phyloP scores from a whole-genome alignment of 2,888 invertebrate genomes.

The Clusia tigrina region DNA sequence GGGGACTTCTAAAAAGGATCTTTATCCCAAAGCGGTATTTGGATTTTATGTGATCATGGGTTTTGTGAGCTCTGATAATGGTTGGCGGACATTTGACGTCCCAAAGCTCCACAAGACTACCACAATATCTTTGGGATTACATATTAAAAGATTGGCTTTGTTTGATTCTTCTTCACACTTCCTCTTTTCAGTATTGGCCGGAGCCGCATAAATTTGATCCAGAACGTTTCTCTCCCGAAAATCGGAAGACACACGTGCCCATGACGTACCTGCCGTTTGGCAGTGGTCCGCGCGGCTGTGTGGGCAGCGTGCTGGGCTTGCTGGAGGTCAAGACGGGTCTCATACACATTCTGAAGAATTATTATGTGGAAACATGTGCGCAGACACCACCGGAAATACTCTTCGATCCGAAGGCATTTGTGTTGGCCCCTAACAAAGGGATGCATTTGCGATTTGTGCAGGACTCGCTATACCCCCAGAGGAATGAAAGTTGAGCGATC shows the following conservation, averaged over 20 bases:
- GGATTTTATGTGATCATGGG: not conserved
- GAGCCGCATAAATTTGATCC: slow-evolving; percentile 54
- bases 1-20: not conserved
- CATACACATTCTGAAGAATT: slow-evolving; percentile 53
- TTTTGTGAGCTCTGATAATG: not conserved
- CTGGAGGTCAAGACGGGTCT: slow-evolving; percentile 56
- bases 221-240: slow-evolving; percentile 52
- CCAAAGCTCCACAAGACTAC: too few relatives aligned
- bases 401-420: slow-evolving; percentile 52
- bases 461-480: too few relatives aligned
- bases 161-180: not conserved
- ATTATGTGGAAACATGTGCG: slow-evolving; percentile 44
- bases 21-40: not conserved
- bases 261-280: slow-evolving; percentile 58
- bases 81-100: not conserved
- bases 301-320: slow-evolving; percentile 55
- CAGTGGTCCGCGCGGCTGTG: slow-evolving; percentile 53
- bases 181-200: slow-evolving; percentile 49
- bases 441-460: slow-evolving; percentile 50
- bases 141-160: too few relatives aligned
- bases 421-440: slow-evolving; percentile 53
- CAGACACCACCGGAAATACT: slow-evolving; percentile 46
- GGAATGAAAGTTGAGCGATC: too few relatives aligned
- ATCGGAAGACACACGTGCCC: slow-evolving; percentile 46
- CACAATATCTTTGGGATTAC: too few relatives aligned